Conservation (phyloP, 2,888 invertebrate genomes). For the Apocheima hispidaria region DNA sequence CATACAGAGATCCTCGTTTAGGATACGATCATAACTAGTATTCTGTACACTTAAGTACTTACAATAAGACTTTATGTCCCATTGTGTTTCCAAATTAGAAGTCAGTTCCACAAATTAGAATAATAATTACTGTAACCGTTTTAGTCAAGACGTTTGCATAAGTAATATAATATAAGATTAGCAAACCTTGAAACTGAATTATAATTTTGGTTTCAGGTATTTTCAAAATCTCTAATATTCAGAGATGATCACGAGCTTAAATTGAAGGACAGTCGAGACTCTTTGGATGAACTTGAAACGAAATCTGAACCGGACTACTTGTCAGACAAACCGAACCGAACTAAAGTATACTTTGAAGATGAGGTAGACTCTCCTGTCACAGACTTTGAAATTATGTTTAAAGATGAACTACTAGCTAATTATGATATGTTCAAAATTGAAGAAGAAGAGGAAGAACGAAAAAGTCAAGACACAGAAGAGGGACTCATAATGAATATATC, state of each 20-base stretch:
- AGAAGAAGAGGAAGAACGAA: conserved; percentile 78
- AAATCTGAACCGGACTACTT: conserved; percentile 79
- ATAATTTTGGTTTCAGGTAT: conserved; percentile 69
- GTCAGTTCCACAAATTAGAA: neutral
- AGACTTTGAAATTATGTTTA: conserved; percentile 85
- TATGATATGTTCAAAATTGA: conserved; percentile 82
- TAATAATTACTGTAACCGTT: conserved; percentile 1
- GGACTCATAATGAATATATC: conserved; percentile 72
- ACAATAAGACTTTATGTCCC: neutral
- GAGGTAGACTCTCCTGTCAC: conserved; percentile 81
- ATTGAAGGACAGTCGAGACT: conserved; percentile 63
- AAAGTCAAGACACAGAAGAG: conserved; percentile 74
- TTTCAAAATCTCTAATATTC: conserved; percentile 83
- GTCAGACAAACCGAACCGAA: conserved; percentile 75
- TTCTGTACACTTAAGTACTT: neutral
- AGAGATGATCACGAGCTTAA: conserved; percentile 78
- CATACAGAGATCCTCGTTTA: neutral
- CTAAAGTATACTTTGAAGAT: conserved; percentile 82
- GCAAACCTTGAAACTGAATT: conserved; percentile 2
- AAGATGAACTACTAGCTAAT: conserved; percentile 75
- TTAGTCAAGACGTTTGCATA: neutral
- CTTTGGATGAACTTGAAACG: conserved; percentile 76
- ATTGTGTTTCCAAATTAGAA: conserved; percentile 5
- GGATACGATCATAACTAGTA: neutral
- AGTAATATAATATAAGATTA: too few relatives aligned